Evolutionary conservation across 1,140 invertebrate genomes (phyloP).

Genomic region (Macrocentrus cingulum): DNA sequence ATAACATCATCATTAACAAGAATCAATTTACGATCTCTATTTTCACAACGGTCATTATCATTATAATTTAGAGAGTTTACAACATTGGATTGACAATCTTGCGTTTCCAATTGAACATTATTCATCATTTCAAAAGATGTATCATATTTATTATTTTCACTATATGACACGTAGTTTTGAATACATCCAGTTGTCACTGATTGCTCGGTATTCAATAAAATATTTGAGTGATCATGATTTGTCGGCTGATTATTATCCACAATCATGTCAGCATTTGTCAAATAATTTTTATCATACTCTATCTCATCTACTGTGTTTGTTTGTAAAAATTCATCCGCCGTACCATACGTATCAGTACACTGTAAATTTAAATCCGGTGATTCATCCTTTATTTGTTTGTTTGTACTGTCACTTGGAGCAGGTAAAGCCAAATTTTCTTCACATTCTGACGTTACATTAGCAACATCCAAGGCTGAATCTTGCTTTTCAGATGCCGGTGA

Average conservation of each 20-base stretch:
- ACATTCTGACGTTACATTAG: too few species aligned
- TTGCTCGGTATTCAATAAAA: too few species aligned
- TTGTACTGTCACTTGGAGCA: conserved; percentile 27
- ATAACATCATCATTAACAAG: conserved; percentile 14
- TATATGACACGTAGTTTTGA: background rate
- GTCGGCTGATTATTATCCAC: background rate
- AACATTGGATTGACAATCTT: background rate
- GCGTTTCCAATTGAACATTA: too few species aligned
- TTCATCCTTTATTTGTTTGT: conserved; percentile 21
- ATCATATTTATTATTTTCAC: conserved; percentile 9
- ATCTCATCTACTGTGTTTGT: too few species aligned
- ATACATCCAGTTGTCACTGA: background rate
- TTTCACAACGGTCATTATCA: conserved; percentile 2
- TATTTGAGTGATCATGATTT: too few species aligned
- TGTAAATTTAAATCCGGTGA: too few species aligned
- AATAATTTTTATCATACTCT: too few species aligned
- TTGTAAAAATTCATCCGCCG: too few species aligned
- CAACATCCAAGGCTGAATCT: conserved; percentile 33
- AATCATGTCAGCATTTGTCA: too few species aligned
- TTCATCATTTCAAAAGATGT: background rate
- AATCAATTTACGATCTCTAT: conserved; percentile 12
- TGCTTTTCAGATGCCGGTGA: conserved; percentile 38
- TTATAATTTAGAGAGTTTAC: background rate
- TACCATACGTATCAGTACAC: too few species aligned
- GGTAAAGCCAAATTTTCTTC: conserved; percentile 34